Percentiles rank a stretch among this genome's conserved stretches.
Conservation (phyloP, 2,888 invertebrate genomes). For the Parnassius glacialis region DNA sequence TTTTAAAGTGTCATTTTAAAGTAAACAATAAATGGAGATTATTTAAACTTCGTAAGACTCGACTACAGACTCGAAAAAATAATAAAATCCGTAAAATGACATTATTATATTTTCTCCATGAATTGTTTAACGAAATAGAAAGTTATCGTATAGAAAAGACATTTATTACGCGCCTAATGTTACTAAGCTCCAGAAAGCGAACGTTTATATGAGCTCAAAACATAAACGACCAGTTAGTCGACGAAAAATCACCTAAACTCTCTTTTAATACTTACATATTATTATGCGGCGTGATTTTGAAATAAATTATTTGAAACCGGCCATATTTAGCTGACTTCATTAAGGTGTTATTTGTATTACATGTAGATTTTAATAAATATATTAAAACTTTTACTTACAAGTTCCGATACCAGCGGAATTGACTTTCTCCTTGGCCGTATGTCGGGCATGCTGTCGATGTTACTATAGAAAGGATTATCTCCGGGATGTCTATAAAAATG, state of each 20-base stretch:
- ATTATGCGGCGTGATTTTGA: conserved; percentile 1
- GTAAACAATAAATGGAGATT: conserved; percentile 54
- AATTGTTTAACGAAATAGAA: conserved; percentile 58
- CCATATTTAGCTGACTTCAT: conserved; percentile 61
- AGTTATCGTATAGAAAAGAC: conserved; percentile 70
- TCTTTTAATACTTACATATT: conserved; percentile 8
- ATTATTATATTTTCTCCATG: conserved; percentile 41
- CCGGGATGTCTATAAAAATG: conserved; percentile 87
- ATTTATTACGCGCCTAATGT: conserved; percentile 80
- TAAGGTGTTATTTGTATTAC: conserved; percentile 31
- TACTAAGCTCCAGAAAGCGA: conserved; percentile 78
- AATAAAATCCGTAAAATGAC: background rate
- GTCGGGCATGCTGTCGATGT: conserved; percentile 99
- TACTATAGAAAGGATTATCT: conserved; percentile 99
- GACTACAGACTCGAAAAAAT: too few species aligned
- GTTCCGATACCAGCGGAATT: conserved; percentile 98
- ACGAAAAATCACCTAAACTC: conserved; percentile 26
- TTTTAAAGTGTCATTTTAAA: conserved; percentile 39
- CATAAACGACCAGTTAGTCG: conserved; percentile 72
- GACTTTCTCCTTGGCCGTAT: conserved; percentile 98
- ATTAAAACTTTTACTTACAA: conserved; percentile 87
- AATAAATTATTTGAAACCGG: conserved; percentile 58
- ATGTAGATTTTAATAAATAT: conserved; percentile 31
- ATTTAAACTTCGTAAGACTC: background rate
- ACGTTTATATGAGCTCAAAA: conserved; percentile 76